These are phyloP conservation scores for Lampropteryx suffumata DNA, from an alignment of 2,888 invertebrate genomes.

Conservation along the genomic window DNA sequence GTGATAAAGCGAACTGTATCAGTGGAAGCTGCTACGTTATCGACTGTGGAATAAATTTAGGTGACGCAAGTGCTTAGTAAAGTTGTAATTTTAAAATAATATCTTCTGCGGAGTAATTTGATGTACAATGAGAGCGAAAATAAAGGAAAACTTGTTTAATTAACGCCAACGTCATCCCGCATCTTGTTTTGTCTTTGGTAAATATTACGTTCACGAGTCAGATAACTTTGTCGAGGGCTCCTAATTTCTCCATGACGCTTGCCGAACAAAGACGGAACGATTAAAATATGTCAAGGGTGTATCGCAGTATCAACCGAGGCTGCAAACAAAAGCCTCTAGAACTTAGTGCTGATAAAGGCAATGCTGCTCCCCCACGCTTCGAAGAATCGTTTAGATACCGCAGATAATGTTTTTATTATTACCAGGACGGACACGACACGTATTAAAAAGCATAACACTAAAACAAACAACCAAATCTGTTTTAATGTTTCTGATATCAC, in stretches of 20 bases:
- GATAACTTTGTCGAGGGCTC: constrained; percentile 58
- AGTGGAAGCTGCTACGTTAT: constrained; percentile 58
- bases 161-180: constrained; percentile 35
- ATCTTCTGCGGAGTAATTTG: constrained; percentile 30
- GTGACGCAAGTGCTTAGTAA: constrained; percentile 41
- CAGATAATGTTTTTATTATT: constrained; percentile 35
- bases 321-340: constrained; percentile 61
- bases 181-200: constrained; percentile 36
- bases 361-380: constrained; percentile 56
- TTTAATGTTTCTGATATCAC: no score
- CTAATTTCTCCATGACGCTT: constrained; percentile 52
- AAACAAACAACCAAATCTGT: neutral
- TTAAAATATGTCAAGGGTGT: constrained; percentile 62
- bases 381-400: constrained; percentile 63
- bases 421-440: constrained; percentile 6
- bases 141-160: constrained; percentile 40
- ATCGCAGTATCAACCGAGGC: constrained; percentile 44
- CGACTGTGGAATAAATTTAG: constrained; percentile 61
- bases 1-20: constrained; percentile 59
- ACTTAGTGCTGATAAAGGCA: constrained; percentile 59
- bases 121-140: constrained; percentile 34
- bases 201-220: constrained; percentile 46
- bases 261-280: constrained; percentile 61
- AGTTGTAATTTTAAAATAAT: constrained; percentile 36
- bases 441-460: neutral